Evolutionary conservation across 2,888 invertebrate genomes (phyloP).

Genomic region (Margaritifera margaritifera): DNA sequence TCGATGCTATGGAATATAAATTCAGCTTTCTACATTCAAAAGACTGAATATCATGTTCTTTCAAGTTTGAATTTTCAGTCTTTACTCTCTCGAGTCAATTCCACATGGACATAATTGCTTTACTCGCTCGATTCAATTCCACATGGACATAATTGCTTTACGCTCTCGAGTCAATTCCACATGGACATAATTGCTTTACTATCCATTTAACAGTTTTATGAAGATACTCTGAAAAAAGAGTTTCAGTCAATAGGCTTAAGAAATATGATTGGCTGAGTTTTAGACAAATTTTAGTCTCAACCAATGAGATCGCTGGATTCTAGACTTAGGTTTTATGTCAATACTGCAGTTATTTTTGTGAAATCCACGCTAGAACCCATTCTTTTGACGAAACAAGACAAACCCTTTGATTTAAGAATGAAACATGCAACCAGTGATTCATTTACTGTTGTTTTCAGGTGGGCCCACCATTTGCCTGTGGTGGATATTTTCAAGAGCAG

Average conservation of each 20-base stretch:
- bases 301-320: too few relatives aligned
- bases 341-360: too few relatives aligned
- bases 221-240: too few relatives aligned
- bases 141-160: background rate
- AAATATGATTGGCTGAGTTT: too few relatives aligned
- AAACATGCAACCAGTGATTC: background rate
- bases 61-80: background rate
- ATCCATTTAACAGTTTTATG: too few relatives aligned
- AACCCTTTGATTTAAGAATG: too few relatives aligned
- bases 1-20: too few relatives aligned
- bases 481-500: slow-evolving; percentile 44
- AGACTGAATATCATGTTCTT: background rate
- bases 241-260: too few relatives aligned
- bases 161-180: background rate
- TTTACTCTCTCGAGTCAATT: background rate
- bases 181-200: background rate
- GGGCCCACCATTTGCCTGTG: slow-evolving; percentile 60
- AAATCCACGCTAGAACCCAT: too few relatives aligned
- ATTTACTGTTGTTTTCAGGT: slow-evolving; percentile 30
- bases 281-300: too few relatives aligned
- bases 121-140: background rate
- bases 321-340: too few relatives aligned
- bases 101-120: background rate
- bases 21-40: background rate
- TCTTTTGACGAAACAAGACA: too few relatives aligned